These are phyloP conservation scores for Gopherus flavomarginatus DNA, from an alignment of 2,113 vertebrate species.

Conservation along the genomic window DNA sequence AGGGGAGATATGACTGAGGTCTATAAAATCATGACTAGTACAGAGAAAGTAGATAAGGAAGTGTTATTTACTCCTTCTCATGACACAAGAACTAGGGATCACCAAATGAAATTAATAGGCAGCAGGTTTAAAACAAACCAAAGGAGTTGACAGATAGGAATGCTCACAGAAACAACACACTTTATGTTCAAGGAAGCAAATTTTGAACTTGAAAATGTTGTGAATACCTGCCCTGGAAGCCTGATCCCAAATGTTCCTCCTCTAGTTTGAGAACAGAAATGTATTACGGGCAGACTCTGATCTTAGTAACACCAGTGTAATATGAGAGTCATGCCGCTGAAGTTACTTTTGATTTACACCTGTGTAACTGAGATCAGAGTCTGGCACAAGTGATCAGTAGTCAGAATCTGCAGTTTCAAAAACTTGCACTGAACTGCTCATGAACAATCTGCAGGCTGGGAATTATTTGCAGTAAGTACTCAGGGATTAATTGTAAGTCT, in stretches of 20 bases:
- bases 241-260: slow-evolving; percentile 18
- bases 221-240: not conserved
- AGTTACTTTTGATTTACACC: slow-evolving; percentile 24
- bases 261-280: not conserved
- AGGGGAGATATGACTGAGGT: too few species aligned
- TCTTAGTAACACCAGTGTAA: not conserved
- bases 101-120: too few species aligned
- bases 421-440: slow-evolving; percentile 19
- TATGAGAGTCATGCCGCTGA: not conserved
- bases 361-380: not conserved
- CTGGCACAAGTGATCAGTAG: slow-evolving; percentile 29
- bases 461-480: slow-evolving; percentile 54
- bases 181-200: slow-evolving; percentile 42
- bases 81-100: too few species aligned
- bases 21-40: too few species aligned
- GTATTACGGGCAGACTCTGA: not conserved
- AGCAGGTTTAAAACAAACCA: too few species aligned
- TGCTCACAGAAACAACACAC: slow-evolving; percentile 5
- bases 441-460: slow-evolving; percentile 46
- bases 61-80: too few species aligned
- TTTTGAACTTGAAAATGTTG: not conserved
- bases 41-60: too few species aligned
- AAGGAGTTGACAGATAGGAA: slow-evolving; percentile 26
- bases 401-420: slow-evolving; percentile 54
- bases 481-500: slow-evolving; percentile 68